Conservation (phyloP, 2,113 vertebrate genomes). For the Ardeotis arabs region DNA sequence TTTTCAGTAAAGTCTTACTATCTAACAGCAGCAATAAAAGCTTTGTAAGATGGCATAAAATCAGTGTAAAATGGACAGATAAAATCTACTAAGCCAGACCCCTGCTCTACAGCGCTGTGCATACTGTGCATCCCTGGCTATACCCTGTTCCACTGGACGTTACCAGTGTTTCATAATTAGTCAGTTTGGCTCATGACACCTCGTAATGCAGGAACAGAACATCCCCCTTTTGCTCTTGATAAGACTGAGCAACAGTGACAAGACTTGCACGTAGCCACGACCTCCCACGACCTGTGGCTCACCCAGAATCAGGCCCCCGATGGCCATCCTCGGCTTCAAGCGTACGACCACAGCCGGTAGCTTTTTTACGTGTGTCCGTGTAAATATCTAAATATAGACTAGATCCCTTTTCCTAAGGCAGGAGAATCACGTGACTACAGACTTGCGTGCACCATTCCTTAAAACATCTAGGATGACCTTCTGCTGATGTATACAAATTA, state of each 20-base stretch:
- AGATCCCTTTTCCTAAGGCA: neutral
- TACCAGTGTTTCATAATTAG: neutral
- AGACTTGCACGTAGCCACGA: neutral
- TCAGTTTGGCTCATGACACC: neutral
- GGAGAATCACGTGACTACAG: neutral
- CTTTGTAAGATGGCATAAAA: neutral
- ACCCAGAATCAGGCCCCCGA: rapidly evolving
- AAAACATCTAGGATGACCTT: neutral
- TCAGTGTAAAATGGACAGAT: neutral
- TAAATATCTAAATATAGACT: neutral
- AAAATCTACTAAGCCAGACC: neutral
- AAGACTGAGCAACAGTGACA: neutral
- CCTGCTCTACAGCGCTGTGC: rapidly evolving
- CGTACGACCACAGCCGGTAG: neutral
- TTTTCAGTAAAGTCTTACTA: neutral
- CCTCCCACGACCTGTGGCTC: rapidly evolving
- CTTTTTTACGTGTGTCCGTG: neutral
- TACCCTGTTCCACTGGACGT: neutral
- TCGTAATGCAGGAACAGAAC: neutral
- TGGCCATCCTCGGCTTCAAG: neutral
- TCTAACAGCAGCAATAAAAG: neutral
- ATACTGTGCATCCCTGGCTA: too few relatives aligned
- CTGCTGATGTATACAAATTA: neutral
- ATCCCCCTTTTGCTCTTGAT: neutral
- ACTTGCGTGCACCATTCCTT: neutral